A percentile compares a stretch with the other conserved stretches of the same genome.
Conservation (phyloP, 2,797 vertebrate species). For the Trematomus bernacchii region DNA sequence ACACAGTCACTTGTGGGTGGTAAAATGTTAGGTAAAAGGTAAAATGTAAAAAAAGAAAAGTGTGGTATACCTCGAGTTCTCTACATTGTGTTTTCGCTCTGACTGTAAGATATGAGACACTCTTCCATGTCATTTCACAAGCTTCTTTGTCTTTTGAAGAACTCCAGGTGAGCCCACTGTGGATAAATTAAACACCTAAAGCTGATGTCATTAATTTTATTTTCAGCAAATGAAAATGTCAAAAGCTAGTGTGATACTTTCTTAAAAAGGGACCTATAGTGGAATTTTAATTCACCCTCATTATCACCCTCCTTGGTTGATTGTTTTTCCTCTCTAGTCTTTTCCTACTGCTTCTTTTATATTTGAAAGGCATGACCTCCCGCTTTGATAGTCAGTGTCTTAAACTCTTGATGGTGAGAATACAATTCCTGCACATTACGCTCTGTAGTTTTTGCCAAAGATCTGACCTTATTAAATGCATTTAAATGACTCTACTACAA, state of each 20-base stretch:
- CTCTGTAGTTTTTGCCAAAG: conserved; percentile 9
- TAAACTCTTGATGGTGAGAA: conserved; percentile 16
- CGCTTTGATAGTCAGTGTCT: background rate
- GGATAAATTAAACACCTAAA: conserved; percentile 42
- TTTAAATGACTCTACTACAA: background rate
- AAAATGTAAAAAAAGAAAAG: background rate
- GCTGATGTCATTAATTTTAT: conserved; percentile 61
- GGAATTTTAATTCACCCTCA: conserved; percentile 47
- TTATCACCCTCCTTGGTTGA: conserved; percentile 37
- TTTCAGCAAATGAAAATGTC: conserved; percentile 52
- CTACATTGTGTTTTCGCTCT: background rate
- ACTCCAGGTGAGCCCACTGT: conserved; percentile 28
- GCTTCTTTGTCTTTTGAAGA: conserved; percentile 11
- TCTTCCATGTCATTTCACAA: conserved; percentile 1
- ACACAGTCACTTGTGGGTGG: background rate
- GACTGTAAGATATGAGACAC: background rate
- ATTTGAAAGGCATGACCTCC: background rate
- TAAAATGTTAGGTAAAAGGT: background rate
- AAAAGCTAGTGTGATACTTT: conserved; percentile 26
- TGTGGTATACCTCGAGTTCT: background rate
- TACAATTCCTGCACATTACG: background rate
- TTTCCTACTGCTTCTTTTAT: no score
- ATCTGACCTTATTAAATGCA: conserved; percentile 18
- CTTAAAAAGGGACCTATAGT: conserved; percentile 5
- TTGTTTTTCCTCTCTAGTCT: no score